Evolutionary conservation across 2,888 invertebrate genomes (phyloP), one percentile per base, ranked within the genome.

Genomic region (Oligia fasciuncula): DNA sequence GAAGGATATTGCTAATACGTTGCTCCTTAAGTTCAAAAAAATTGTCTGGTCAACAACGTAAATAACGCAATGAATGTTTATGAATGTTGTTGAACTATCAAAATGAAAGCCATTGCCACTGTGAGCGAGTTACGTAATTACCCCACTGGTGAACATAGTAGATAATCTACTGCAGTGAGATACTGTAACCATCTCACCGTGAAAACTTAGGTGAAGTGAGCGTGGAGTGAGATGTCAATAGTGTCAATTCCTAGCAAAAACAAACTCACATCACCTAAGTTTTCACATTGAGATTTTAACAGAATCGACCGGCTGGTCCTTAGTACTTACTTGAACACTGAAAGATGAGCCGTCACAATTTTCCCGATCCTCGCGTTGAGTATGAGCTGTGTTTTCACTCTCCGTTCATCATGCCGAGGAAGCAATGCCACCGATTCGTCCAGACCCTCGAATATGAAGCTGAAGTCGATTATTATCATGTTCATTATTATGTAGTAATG

Each of bases 271-370:
- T 35, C 35, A 35, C 35, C 35, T 35, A 35, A 35, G 35, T 35
- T 35, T 35, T 35, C 35, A 35, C 35, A 3, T 2, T 35, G 35
- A 35, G 35, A 35, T 35, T 35, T 35, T 35, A 3, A 4, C 35
- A 35, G 35, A 35, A 35, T 35, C 35, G 35, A 35, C 35, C 35
- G 35, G 35, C 35, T 35, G 35, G 35, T 35, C 35, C 9, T 29
- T 49, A 17, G 17, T 63, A 63, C 63, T 63, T 40, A 71, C 95
- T 88, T 89, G n/a, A 93, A 91, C n/a, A 94, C 91, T 11, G 92
- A 91, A 1, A 83, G 86, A 77, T 96, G 95, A 95, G 94, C 95
- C 5, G 83, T 89, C 3, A 94, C 94, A 51, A 95, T 95, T 43
- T 91, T 90, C 11, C 84, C 81, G 63, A 95, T 88, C 65, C 95